Evolutionary conservation across 2,797 vertebrate genomes (phyloP), one percentile per base, ranked within the genome.

Genomic region (Sphaeramia orbicularis): DNA sequence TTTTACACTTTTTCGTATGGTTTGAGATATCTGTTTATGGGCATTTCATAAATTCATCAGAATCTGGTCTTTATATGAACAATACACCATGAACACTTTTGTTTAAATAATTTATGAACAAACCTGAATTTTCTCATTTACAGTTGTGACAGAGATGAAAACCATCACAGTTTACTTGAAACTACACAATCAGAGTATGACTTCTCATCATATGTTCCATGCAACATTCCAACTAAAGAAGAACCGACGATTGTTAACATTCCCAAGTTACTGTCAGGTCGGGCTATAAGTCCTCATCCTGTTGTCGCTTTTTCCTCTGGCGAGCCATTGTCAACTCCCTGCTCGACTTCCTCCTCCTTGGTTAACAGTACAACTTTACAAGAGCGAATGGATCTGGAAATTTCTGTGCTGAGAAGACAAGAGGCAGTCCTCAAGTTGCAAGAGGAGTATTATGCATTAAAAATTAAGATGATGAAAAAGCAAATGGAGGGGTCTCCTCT

Each of bases 371-470:
- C 74, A 18, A 50, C 68, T 10, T 14, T 78, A 43, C 89, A 86
- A 40, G 88, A 88, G 36, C 66, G 72, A 32, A 48, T 71, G 54
- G 69, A 89, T 65, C 68, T 91, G 74, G 88, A 89, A 65, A 76
- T 90, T 74, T 86, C 84, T 30, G 88, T 89, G 41, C 73, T 90
- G 9, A 80, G 78, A 59, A 85, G 85, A 74, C 84, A 90, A 64
- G 88, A 89, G 15, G 49, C 78, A 0, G 86, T 91, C n/a, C 86
- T 89, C 36, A 80, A 84, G 60, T 80, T 91, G 21, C 88, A 91
- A 48, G 85, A 90, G 50, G 85, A 91, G 56, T 91, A 91, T 80
- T 90, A 91, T 54, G 85, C 75, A 4, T 71, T 91, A 7, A 90
- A 91, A 76, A 90, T 91, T 35, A 77, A 81, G 54, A 35, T 75